phyloP scores from a whole-genome alignment of 2,888 invertebrate species.

The Sabatieria punctata region DNA sequence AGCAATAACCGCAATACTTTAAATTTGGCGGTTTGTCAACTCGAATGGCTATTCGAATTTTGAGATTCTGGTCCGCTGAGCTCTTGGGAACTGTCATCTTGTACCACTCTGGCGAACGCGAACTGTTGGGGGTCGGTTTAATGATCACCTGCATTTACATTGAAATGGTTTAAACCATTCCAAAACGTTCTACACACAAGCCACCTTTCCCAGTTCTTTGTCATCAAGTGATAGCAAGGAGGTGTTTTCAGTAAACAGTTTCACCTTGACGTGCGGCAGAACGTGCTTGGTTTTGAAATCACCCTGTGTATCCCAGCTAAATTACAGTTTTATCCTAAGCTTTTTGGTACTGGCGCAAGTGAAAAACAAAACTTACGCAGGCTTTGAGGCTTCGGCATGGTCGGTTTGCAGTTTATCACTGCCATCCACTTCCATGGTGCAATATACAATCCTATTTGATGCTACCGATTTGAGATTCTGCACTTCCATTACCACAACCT shows the following conservation, averaged over 20 bases:
- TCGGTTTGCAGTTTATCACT: slow-evolving; percentile 97
- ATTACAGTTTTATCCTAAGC: too few relatives aligned
- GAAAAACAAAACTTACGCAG: slow-evolving; percentile 40
- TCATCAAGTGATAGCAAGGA: slow-evolving; percentile 95
- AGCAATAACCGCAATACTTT: slow-evolving; percentile 78
- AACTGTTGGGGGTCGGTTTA: slow-evolving; percentile 44
- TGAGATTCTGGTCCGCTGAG: slow-evolving; percentile 78
- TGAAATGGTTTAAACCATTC: neutral
- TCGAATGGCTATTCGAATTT: slow-evolving; percentile 88
- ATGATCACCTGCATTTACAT: slow-evolving; percentile 35
- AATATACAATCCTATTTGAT: slow-evolving; percentile 93
- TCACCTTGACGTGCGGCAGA: slow-evolving; percentile 88
- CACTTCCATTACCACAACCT: slow-evolving; percentile 98
- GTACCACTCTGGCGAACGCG: slow-evolving; percentile 63
- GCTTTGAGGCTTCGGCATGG: slow-evolving; percentile 96
- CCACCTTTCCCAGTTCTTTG: slow-evolving; percentile 75
- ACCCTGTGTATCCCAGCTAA: slow-evolving; percentile 98
- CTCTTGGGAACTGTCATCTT: slow-evolving; percentile 90
- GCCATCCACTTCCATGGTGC: slow-evolving; percentile 99
- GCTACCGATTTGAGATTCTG: slow-evolving; percentile 89
- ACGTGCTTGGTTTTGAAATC: slow-evolving; percentile 97
- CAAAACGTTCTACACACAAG: too few relatives aligned
- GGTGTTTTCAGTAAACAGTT: slow-evolving; percentile 90
- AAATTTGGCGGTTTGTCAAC: slow-evolving; percentile 98
- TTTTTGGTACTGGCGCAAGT: too few relatives aligned